Evolutionary conservation across 1,140 invertebrate genomes (phyloP).

Genomic region (Formica selysi): DNA sequence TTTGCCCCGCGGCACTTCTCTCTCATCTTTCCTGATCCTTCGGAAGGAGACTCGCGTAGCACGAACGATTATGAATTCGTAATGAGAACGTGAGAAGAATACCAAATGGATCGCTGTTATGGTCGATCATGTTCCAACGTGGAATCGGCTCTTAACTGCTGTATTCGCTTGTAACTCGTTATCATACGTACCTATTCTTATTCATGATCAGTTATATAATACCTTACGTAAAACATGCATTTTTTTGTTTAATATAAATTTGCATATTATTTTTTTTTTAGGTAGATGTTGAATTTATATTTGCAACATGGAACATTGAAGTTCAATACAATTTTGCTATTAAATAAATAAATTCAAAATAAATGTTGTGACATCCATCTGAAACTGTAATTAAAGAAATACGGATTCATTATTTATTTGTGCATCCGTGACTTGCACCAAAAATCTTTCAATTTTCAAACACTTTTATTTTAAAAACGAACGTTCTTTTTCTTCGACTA

Average conservation of each 20-base stretch:
- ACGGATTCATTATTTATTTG: background rate
- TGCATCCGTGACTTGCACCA: background rate
- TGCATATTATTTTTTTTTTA: background rate
- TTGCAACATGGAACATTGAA: background rate
- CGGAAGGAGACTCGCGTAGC: constrained; percentile 40
- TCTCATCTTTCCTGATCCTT: constrained; percentile 19
- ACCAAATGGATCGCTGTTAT: constrained; percentile 35
- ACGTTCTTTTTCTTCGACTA: background rate
- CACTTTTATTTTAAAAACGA: background rate
- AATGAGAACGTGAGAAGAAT: constrained; percentile 47
- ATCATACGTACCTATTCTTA: background rate
- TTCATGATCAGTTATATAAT: background rate
- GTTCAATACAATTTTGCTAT: background rate
- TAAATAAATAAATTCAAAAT: background rate
- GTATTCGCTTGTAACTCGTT: constrained; percentile 10
- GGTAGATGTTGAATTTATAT: background rate
- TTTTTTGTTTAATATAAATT: constrained; percentile 17
- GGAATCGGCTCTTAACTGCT: constrained; percentile 48
- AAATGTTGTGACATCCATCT: background rate
- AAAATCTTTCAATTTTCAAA: background rate
- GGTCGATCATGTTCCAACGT: constrained; percentile 1
- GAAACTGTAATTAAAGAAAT: background rate
- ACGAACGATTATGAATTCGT: constrained; percentile 68
- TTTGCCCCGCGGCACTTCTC: constrained; percentile 36
- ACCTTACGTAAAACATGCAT: background rate